Percentiles rank a stretch among this genome's conserved stretches.
Conservation (phyloP, 2,113 vertebrate species). For the Melanerpes aurifrons region DNA sequence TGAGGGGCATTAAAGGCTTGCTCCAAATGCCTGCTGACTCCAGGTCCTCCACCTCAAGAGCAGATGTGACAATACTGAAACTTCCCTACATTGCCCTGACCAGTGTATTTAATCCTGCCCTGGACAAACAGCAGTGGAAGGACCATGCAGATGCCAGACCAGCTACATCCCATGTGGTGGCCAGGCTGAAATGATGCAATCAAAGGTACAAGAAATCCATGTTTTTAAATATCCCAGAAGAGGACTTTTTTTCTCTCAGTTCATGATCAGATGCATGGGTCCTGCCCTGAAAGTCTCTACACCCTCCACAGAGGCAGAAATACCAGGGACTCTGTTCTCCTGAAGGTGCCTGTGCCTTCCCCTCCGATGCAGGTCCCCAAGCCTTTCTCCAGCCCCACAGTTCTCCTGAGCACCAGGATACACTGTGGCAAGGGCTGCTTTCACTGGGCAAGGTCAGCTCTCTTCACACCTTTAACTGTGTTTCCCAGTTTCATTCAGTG, state of each 20-base stretch:
- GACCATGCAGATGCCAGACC: background rate
- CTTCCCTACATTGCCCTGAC: background rate
- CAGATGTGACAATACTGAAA: background rate
- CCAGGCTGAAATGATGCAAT: background rate
- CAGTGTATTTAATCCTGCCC: background rate
- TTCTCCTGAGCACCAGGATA: background rate
- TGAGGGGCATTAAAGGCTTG: background rate
- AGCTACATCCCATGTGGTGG: background rate
- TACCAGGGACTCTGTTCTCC: background rate
- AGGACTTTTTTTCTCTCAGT: background rate
- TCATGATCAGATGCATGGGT: background rate
- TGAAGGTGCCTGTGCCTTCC: background rate
- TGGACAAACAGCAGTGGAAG: background rate
- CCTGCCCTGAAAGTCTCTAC: background rate
- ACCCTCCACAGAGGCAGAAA: background rate
- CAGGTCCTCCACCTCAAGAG: background rate
- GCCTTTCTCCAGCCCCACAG: background rate
- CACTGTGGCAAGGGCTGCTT: background rate
- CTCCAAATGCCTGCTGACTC: background rate
- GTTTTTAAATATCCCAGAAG: background rate
- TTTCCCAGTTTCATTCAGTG: background rate
- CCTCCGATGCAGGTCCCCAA: background rate
- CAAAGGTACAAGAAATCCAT: background rate
- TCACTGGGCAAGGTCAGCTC: background rate
- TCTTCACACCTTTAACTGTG: background rate